Conservation (phyloP, 2,888 invertebrate species). For the Petrophora chlorosata region DNA sequence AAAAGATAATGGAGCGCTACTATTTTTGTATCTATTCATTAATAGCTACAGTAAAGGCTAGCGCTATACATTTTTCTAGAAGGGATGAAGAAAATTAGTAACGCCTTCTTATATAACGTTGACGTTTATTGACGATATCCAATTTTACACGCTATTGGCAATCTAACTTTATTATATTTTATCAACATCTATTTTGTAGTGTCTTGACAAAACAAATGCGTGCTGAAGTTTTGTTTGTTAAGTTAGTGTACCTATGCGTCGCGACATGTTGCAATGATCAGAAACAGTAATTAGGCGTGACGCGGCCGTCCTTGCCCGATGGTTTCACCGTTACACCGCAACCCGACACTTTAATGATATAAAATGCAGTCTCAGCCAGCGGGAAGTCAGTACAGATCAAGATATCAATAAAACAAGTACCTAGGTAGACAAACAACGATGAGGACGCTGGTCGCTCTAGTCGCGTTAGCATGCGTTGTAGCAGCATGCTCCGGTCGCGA, state of each 20-base stretch:
- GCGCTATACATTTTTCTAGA: too few relatives aligned
- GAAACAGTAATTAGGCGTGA: slow-evolving; percentile 66
- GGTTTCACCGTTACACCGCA: slow-evolving; percentile 78
- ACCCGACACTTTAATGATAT: slow-evolving; percentile 73
- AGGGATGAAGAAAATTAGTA: too few relatives aligned
- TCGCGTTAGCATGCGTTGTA: slow-evolving; percentile 65
- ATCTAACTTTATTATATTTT: neutral
- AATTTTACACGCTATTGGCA: too few relatives aligned
- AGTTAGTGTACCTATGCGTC: slow-evolving; percentile 24
- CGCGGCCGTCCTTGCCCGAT: slow-evolving; percentile 77
- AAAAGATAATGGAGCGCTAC: too few relatives aligned
- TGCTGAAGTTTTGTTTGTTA: slow-evolving; percentile 12
- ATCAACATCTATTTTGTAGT: neutral
- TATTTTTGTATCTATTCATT: too few relatives aligned
- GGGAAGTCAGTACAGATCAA: slow-evolving; percentile 68
- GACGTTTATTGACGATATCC: too few relatives aligned
- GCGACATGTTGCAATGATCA: slow-evolving; percentile 56
- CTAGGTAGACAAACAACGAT: slow-evolving; percentile 45
- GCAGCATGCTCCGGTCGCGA: slow-evolving; percentile 66
- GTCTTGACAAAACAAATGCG: slow-evolving; percentile 18
- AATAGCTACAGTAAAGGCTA: too few relatives aligned
- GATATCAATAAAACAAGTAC: slow-evolving; percentile 65
- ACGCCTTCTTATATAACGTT: too few relatives aligned
- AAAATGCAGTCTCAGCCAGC: slow-evolving; percentile 68
- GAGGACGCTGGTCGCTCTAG: slow-evolving; percentile 77